These are phyloP conservation scores for Lithophane semibrunnea DNA, from an alignment of 2,888 invertebrate species.

Conservation along the genomic window DNA sequence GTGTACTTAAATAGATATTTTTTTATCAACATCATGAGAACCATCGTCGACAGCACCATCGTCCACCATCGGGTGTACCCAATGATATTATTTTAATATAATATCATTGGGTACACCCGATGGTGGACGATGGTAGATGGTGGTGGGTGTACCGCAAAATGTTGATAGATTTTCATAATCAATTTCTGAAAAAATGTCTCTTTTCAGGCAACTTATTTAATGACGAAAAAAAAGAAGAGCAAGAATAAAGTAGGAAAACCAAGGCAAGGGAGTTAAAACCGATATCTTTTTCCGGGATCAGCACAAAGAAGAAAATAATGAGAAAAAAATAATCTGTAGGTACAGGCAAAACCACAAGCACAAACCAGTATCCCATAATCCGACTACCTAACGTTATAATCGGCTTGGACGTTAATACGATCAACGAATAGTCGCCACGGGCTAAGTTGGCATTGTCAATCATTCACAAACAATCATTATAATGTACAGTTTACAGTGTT, in stretches of 20 bases:
- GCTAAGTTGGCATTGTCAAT: slow-evolving; percentile 57
- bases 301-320: background rate
- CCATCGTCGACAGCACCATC: too few species aligned
- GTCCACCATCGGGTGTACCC: too few species aligned
- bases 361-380: slow-evolving; percentile 40
- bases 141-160: too few species aligned
- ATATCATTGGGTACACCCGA: too few species aligned
- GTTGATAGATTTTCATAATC: background rate
- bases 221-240: background rate
- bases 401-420: slow-evolving; percentile 54
- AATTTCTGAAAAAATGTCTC: background rate
- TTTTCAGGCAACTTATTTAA: background rate
- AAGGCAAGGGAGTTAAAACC: too few species aligned
- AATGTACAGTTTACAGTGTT: slow-evolving; percentile 21
- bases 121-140: too few species aligned
- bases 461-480: slow-evolving; percentile 39
- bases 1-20: too few species aligned
- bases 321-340: background rate
- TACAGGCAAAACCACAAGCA: background rate
- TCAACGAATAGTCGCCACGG: slow-evolving; percentile 50
- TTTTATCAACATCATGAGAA: too few species aligned
- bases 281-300: background rate
- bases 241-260: background rate
- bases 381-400: slow-evolving; percentile 41
- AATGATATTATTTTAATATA: too few species aligned